phyloP scores from a whole-genome alignment of 2,888 invertebrate genomes.

The Vannuccia rotundouncinata region DNA sequence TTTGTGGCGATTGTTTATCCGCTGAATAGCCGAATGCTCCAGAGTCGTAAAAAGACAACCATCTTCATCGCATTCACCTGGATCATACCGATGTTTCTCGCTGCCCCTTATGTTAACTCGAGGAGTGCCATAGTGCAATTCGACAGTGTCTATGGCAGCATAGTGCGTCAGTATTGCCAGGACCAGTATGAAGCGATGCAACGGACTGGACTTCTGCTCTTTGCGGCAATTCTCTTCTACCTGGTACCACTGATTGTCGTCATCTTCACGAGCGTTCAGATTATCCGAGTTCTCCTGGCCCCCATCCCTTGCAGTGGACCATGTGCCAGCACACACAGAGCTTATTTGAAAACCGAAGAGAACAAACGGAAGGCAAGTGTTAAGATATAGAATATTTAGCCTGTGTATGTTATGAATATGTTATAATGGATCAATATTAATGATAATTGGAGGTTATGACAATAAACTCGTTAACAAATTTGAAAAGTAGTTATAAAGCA shows the following conservation, averaged over 20 bases:
- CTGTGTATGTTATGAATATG: too few species aligned
- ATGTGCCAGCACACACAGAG: not conserved
- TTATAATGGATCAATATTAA: too few species aligned
- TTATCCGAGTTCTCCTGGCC: conserved; percentile 46
- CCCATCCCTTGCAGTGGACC: conserved; percentile 40
- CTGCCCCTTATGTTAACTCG: not conserved
- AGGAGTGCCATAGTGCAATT: conserved; percentile 44
- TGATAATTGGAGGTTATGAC: too few species aligned
- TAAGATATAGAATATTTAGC: too few species aligned
- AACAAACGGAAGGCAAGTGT: not conserved
- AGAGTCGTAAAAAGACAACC: conserved; percentile 52
- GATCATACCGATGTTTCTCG: conserved; percentile 47
- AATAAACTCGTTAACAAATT: too few species aligned
- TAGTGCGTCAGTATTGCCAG: conserved; percentile 55
- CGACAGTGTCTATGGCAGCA: conserved; percentile 51
- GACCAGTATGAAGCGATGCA: conserved; percentile 55
- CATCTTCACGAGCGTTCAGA: conserved; percentile 46
- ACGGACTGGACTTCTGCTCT: conserved; percentile 53
- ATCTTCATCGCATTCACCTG: conserved; percentile 55
- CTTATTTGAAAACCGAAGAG: not conserved
- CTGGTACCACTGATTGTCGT: conserved; percentile 55
- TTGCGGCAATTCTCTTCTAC: conserved; percentile 56
- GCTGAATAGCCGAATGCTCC: conserved; percentile 54
- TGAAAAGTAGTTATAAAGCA: too few species aligned
- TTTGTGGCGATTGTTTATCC: conserved; percentile 59